Evolutionary conservation across 2,888 invertebrate genomes (phyloP).

Genomic region (Xiphydria camelus): DNA sequence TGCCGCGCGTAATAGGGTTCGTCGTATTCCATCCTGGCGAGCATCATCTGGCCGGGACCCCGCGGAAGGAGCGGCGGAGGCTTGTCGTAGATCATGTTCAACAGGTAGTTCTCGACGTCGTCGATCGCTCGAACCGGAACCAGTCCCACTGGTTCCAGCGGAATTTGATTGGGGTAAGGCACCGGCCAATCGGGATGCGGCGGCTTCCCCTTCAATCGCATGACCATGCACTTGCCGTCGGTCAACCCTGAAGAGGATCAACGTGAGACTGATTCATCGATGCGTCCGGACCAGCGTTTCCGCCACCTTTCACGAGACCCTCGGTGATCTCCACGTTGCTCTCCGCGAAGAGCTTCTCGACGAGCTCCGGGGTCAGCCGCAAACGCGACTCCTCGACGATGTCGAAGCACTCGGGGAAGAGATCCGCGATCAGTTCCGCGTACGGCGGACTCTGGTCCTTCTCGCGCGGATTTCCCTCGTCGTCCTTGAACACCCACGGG

Average conservation of each 20-base stretch:
- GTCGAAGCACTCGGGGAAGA: slow-evolving; percentile 42
- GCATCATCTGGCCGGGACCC: not conserved
- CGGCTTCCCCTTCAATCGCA: slow-evolving; percentile 40
- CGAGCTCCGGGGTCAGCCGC: slow-evolving; percentile 31
- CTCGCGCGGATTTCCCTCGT: slow-evolving; percentile 32
- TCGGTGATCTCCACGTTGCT: slow-evolving; percentile 41
- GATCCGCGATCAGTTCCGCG: slow-evolving; percentile 35
- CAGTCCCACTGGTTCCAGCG: slow-evolving; percentile 18
- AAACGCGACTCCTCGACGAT: slow-evolving; percentile 39
- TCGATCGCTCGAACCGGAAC: slow-evolving; percentile 40
- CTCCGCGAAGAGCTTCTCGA: slow-evolving; percentile 38
- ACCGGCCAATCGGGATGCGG: slow-evolving; percentile 45
- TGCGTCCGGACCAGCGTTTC: no score
- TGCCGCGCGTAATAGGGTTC: slow-evolving; percentile 33
- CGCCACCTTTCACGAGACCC: slow-evolving; percentile 33
- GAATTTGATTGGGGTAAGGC: slow-evolving; percentile 35
- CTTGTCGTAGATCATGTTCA: slow-evolving; percentile 22
- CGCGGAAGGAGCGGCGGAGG: slow-evolving; percentile 22
- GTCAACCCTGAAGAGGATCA: slow-evolving; percentile 40
- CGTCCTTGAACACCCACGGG: slow-evolving; percentile 45
- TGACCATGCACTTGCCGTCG: slow-evolving; percentile 33
- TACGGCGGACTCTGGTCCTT: slow-evolving; percentile 41
- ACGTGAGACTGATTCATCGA: no score
- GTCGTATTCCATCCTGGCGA: slow-evolving; percentile 13
- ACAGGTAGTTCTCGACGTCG: slow-evolving; percentile 45